Conservation (phyloP, 2,888 invertebrate species). For the Aporophyla lueneburgensis region DNA sequence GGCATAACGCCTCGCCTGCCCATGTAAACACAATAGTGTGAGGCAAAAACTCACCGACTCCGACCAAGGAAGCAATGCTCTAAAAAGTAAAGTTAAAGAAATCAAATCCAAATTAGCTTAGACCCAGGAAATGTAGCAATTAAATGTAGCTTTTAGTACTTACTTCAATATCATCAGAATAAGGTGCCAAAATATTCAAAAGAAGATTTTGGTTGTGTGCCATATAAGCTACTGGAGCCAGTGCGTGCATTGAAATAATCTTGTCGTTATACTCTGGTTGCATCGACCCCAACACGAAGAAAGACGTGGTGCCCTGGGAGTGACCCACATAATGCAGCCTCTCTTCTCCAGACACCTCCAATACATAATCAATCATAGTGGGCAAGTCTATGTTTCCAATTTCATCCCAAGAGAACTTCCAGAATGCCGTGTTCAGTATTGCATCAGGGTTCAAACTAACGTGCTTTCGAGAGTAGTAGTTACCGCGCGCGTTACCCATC, state of each 20-base stretch:
- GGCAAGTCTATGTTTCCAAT: slow-evolving; percentile 95
- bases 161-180: slow-evolving; percentile 84
- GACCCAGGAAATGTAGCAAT: background rate
- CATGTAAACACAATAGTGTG: slow-evolving; percentile 86
- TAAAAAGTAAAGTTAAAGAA: slow-evolving; percentile 60
- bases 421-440: slow-evolving; percentile 86
- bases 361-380: slow-evolving; percentile 94
- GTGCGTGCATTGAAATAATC: slow-evolving; percentile 92
- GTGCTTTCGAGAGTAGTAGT: slow-evolving; percentile 92
- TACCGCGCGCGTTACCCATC: slow-evolving; percentile 96
- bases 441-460: slow-evolving; percentile 80
- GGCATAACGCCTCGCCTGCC: slow-evolving; percentile 89
- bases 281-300: slow-evolving; percentile 92
- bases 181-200: slow-evolving; percentile 83
- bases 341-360: slow-evolving; percentile 89
- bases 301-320: slow-evolving; percentile 93
- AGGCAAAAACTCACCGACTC: slow-evolving; percentile 92
- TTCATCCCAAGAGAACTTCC: slow-evolving; percentile 95
- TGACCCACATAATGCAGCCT: slow-evolving; percentile 95
- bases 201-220: slow-evolving; percentile 89
- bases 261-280: slow-evolving; percentile 93
- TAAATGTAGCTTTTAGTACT: slow-evolving; percentile 39
- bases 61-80: slow-evolving; percentile 84
- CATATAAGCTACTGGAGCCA: slow-evolving; percentile 93
- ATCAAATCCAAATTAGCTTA: background rate